These are phyloP conservation scores for Gryon sp. DNA, from an alignment of 1,140 invertebrate genomes.

Conservation along the genomic window DNA sequence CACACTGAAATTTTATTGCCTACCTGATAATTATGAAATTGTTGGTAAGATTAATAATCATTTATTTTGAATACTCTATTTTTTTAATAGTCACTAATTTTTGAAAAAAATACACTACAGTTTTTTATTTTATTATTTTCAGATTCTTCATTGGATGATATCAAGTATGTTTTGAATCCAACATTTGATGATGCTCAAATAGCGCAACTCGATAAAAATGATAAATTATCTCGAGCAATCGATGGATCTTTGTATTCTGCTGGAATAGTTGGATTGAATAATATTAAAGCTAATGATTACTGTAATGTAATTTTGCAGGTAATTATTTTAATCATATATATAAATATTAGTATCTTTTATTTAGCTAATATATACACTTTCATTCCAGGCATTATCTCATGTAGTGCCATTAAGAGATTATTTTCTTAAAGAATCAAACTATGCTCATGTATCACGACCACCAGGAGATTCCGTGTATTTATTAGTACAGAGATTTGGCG, in stretches of 20 bases:
- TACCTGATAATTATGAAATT: constrained; percentile 99
- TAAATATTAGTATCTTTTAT: no score
- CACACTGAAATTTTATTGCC: constrained; percentile 98
- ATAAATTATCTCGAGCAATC: constrained; percentile 95
- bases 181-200: constrained; percentile 95
- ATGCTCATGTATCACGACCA: constrained; percentile 91
- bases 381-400: constrained; percentile 91
- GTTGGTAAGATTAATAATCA: constrained; percentile 88
- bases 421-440: constrained; percentile 96
- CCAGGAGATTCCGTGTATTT: constrained; percentile 95
- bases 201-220: constrained; percentile 87
- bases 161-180: constrained; percentile 99
- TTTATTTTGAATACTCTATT: not conserved
- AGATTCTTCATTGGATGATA: constrained; percentile 99
- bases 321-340: constrained; percentile 42
- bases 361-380: constrained; percentile 32
- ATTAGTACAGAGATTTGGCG: constrained; percentile 98
- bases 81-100: constrained; percentile 11
- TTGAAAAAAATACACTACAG: constrained; percentile 27
- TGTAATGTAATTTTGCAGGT: constrained; percentile 99
- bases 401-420: constrained; percentile 96
- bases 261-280: constrained; percentile 98
- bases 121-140: constrained; percentile 66
- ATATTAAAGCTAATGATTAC: constrained; percentile 99
- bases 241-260: constrained; percentile 98